Base-by-base conservation (phyloP, 2,888 invertebrate species). In the Oegoconia quadripuncta region DNA sequence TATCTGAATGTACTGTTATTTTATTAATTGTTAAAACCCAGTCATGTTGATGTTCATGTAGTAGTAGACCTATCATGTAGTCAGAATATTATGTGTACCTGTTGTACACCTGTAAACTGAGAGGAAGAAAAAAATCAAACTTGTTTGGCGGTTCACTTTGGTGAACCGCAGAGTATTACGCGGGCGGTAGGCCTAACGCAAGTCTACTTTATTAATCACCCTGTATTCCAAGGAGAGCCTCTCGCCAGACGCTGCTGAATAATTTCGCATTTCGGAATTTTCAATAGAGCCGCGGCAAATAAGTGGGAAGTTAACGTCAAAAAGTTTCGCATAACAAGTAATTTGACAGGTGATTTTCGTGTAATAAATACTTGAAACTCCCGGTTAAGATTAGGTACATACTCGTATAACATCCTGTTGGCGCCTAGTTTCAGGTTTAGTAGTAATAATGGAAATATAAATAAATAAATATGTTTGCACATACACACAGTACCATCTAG, bases 241-340 rank as follows among this genome's bases (percentile, higher is more conserved):
- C 13, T 13, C n/a, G 5, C 16, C n/a, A 7, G n/a, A 17, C 51
- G 44, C 50, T 37, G 34, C 45, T 57, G 50, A 60, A 58, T 56
- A 44, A 62, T 55, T 52, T 51, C 34, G 26, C 31, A 43, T 34
- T 39, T 38, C 29, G 44, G 38, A 27, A 34, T 34, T 35, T 35
- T 18, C 17, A 34, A 27, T 27, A 18, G 20, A 13, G 27, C 34
- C 18, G 13, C 14, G 27, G 17, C 8, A 35, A 26, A 34, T 27
- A 34, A 35, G 18, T 13, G n/a, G 34, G 14, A 27, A 35, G 12
- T 27, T 35, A 27, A 26, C 34, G 2, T 25, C 18, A 20, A 31
- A 14, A 35, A 35, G 26, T 35, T 35, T 17, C 27, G 13, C 12
- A 9, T 26, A 18, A 35, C 34, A 27, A 18, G 34, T 35, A 27